A percentile compares a stretch with the other conserved stretches of the same genome.
phyloP scores from a whole-genome alignment of 2,888 invertebrate genomes.

The Macaria notata region DNA sequence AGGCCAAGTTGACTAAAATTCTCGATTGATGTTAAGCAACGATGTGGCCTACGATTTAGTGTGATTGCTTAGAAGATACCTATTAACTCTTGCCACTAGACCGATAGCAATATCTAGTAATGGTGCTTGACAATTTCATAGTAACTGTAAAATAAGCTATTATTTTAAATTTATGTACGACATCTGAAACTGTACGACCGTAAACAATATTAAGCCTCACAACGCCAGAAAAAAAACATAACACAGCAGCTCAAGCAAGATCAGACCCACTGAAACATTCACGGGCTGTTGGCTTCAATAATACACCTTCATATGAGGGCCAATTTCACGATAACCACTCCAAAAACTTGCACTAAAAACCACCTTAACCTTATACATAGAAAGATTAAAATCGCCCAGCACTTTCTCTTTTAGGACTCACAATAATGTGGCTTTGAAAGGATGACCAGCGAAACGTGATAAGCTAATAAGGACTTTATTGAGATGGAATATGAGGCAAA shows the following conservation, averaged over 20 bases:
- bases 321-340: conserved; percentile 27
- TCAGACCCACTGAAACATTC: conserved; percentile 45
- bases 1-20: too few relatives aligned
- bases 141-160: too few relatives aligned
- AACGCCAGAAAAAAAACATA: conserved; percentile 8
- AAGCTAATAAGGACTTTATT: conserved; percentile 11
- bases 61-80: too few relatives aligned
- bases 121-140: too few relatives aligned
- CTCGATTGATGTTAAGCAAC: too few relatives aligned
- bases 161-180: too few relatives aligned
- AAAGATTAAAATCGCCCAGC: conserved; percentile 1
- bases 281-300: conserved; percentile 44
- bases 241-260: conserved; percentile 23
- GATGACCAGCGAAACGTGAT: conserved; percentile 6
- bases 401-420: not conserved
- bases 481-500: not conserved
- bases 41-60: too few relatives aligned
- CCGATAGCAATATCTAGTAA: too few relatives aligned
- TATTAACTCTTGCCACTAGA: too few relatives aligned
- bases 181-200: too few relatives aligned
- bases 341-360: not conserved
- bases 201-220: too few relatives aligned
- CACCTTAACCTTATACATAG: not conserved
- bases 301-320: conserved; percentile 36
- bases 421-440: conserved; percentile 7